These are phyloP conservation scores for Syrista parreyssii DNA, from an alignment of 2,888 invertebrate species.

Conservation along the genomic window DNA sequence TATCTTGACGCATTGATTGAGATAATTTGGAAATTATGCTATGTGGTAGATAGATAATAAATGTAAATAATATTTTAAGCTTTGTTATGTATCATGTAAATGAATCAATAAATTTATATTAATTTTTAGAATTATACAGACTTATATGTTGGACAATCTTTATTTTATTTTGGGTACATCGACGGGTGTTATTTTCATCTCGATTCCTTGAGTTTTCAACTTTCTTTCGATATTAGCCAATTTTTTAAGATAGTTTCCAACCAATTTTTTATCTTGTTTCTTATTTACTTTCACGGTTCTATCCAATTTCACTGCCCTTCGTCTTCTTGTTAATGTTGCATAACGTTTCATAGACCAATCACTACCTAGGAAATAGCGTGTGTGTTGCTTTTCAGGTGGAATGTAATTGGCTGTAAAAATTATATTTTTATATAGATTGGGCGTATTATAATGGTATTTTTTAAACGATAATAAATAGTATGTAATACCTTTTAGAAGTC, in stretches of 20 bases:
- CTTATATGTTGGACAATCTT: neutral
- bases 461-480: neutral
- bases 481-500: constrained; percentile 82
- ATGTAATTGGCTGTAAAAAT: constrained; percentile 73
- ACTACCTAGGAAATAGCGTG: constrained; percentile 69
- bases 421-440: constrained; percentile 4
- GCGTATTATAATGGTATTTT: constrained; percentile 5
- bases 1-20: constrained; percentile 8
- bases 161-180: constrained; percentile 8
- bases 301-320: constrained; percentile 66
- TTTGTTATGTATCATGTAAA: neutral
- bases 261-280: constrained; percentile 62
- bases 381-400: constrained; percentile 75
- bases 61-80: constrained; percentile 13
- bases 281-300: constrained; percentile 65
- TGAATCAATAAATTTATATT: neutral
- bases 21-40: neutral
- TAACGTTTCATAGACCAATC: constrained; percentile 69
- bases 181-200: constrained; percentile 46
- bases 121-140: neutral
- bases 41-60: constrained; percentile 4
- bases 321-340: constrained; percentile 63
- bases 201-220: constrained; percentile 52
- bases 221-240: constrained; percentile 48
- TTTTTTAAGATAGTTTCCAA: constrained; percentile 64